Conservation (phyloP, 2,113 vertebrate species). For the Puffinus mauretanicus region DNA sequence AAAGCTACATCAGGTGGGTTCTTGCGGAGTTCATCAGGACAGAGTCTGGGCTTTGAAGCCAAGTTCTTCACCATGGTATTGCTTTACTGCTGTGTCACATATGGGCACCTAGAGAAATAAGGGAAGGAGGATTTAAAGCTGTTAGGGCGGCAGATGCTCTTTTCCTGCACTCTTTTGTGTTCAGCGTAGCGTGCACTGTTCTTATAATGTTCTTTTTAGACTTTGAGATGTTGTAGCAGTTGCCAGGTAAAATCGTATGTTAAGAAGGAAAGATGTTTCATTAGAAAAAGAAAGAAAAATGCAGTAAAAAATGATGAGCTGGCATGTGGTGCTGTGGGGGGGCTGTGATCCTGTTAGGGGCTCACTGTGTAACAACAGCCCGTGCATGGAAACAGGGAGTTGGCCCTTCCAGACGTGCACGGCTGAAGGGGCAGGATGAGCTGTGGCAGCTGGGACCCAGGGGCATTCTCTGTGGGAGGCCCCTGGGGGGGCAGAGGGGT, state of each 20-base stretch:
- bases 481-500: too few species aligned
- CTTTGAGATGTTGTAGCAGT: not conserved
- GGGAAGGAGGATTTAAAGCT: not conserved
- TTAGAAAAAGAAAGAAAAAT: not conserved
- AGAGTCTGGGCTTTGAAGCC: not conserved
- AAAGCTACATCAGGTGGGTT: not conserved
- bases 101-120: not conserved
- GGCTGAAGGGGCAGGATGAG: not conserved
- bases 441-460: not conserved
- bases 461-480: not conserved
- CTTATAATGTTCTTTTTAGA: not conserved
- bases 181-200: not conserved
- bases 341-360: not conserved
- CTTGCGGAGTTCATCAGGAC: not conserved
- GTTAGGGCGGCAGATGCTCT: not conserved
- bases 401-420: accelerated
- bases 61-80: not conserved
- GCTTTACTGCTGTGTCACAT: not conserved
- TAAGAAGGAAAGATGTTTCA: not conserved
- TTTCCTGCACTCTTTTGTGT: not conserved
- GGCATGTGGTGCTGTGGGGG: accelerated
- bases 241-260: not conserved
- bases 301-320: not conserved
- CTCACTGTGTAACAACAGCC: not conserved
- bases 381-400: accelerated